Conservation (phyloP, 2,888 invertebrate genomes). For the Horisme vitalbata region DNA sequence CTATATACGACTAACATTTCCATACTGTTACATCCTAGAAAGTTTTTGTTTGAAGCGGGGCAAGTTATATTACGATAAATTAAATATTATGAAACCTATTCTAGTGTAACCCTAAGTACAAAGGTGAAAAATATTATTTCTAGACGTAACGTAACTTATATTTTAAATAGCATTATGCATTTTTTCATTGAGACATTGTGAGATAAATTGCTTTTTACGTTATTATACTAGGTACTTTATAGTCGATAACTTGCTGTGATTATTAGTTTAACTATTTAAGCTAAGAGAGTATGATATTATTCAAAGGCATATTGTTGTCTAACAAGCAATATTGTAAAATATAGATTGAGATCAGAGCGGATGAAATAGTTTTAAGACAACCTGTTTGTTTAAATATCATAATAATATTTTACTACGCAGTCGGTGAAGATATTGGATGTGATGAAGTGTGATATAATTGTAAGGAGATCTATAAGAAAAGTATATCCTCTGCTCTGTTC, state of each 20-base stretch:
- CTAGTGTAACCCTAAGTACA: constrained; percentile 65
- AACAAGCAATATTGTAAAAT: constrained; percentile 41
- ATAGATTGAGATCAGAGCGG: constrained; percentile 38
- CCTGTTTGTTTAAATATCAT: constrained; percentile 1
- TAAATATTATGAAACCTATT: constrained; percentile 46
- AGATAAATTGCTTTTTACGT: constrained; percentile 39
- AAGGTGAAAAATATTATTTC: constrained; percentile 61
- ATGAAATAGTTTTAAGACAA: constrained; percentile 36
- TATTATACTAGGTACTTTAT: constrained; percentile 25
- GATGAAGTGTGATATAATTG: not conserved
- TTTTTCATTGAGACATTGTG: constrained; percentile 44
- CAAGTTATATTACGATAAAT: constrained; percentile 47
- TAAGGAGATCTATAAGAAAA: constrained; percentile 23
- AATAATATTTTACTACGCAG: constrained; percentile 6
- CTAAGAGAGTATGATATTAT: constrained; percentile 35
- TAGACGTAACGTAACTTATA: constrained; percentile 50
- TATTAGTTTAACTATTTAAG: constrained; percentile 35
- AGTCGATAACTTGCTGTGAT: constrained; percentile 31
- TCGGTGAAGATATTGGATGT: constrained; percentile 1
- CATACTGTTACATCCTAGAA: constrained; percentile 45
- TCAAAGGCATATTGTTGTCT: constrained; percentile 40
- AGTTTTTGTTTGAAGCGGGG: constrained; percentile 65
- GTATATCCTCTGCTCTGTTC: constrained; percentile 35
- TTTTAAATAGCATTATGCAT: constrained; percentile 50
- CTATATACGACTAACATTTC: constrained; percentile 54